Evolutionary conservation across 2,888 invertebrate species (phyloP), one percentile per base, ranked within the genome.

Genomic region (Hirtodrosophila trivittata): DNA sequence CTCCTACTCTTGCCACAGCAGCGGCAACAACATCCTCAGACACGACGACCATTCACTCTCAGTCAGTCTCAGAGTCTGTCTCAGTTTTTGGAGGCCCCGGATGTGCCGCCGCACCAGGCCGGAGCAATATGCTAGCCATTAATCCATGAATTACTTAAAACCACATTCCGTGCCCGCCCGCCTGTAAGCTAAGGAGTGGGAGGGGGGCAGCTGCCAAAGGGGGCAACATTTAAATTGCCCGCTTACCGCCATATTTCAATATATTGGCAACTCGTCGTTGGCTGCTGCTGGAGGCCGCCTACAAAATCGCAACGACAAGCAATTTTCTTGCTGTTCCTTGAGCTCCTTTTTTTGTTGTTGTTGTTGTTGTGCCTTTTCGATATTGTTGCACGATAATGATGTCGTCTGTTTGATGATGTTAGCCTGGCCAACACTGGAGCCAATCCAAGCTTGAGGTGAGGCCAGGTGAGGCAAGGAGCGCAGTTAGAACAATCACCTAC

Each of bases 191-290:
- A 25, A 57, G 45, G 10, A 28, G 52, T 6, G 62, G 28, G 25
- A 13, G 12, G 60, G 8, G 33, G 45, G 47, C 14, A 30, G 50
- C 13, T 9, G 35, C 10, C 18, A 14, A 5, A 28, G 7, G 55
- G 64, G 68, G 62, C 68, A 67, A 58, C 85, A 83, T 87, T 87
- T 82, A 83, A 83, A 87, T 83, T 82, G 87, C 76, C 59, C 87
- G 87, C 83, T 87, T 85, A 78, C 86, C 83, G 80, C 86, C 87
- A 83, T 87, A 87, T 83, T 83, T 83, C 87, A 85, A 83, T 83
- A 87, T 82, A 78, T 78, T 75, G 66, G 59, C 65, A 63, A 59
- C 66, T 56, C 60, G 51, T 62, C 43, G 58, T 37, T 18, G 35
- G 49, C 38, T 56, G 45, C 41, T 54, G 73, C 66, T 73, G 46